Conservation (phyloP, 2,113 vertebrate genomes). For the Gobius niger region DNA sequence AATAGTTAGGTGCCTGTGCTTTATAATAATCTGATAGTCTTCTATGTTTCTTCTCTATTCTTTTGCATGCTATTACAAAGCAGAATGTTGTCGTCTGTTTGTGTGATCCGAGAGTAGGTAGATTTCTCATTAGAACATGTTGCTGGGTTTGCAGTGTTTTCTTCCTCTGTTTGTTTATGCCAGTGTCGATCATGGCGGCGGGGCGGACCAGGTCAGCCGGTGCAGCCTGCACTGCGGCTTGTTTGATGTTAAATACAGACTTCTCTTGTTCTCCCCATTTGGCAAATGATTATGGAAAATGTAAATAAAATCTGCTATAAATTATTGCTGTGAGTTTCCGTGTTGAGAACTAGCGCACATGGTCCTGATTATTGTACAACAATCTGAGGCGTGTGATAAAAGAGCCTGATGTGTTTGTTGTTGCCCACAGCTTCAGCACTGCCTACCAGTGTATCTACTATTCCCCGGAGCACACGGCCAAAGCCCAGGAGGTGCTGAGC, state of each 20-base stretch:
- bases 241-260: constrained; percentile 18
- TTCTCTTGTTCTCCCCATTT: constrained; percentile 5
- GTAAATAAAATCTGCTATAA: constrained; percentile 5
- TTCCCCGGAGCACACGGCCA: constrained; percentile 95
- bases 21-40: not conserved
- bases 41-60: not conserved
- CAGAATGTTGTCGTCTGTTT: not conserved
- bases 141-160: constrained; percentile 6
- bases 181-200: not conserved
- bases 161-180: constrained; percentile 8
- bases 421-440: constrained; percentile 81
- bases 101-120: not conserved
- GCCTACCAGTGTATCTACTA: constrained; percentile 99
- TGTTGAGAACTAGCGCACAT: constrained; percentile 4
- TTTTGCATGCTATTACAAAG: not conserved
- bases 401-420: constrained; percentile 8
- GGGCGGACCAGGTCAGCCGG: constrained; percentile 9
- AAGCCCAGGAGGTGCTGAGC: constrained; percentile 94
- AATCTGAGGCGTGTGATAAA: not conserved
- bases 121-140: not conserved
- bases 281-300: not conserved
- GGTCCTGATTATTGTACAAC: not conserved
- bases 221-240: constrained; percentile 10
- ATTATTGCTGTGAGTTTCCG: not conserved
- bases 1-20: not conserved